Conservation (phyloP, 2,888 invertebrate genomes). For the Ormyrus pomaceus region DNA sequence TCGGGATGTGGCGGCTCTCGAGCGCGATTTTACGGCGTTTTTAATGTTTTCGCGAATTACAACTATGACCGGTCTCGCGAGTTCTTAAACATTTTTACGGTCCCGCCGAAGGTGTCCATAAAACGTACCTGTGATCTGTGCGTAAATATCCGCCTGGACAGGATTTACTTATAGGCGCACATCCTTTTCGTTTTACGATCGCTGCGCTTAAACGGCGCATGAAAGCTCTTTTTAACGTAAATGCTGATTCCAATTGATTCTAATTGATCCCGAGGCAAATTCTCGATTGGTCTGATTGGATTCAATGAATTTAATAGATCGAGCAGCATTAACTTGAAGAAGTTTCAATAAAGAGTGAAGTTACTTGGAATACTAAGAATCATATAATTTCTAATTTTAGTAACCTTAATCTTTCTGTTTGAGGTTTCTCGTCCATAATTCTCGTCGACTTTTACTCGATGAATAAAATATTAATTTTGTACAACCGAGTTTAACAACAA, state of each 20-base stretch:
- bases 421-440: background rate
- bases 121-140: background rate
- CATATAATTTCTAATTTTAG: slow-evolving; percentile 4
- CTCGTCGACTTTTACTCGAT: background rate
- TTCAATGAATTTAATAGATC: slow-evolving; percentile 50
- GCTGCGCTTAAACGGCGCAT: slow-evolving; percentile 5
- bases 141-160: background rate
- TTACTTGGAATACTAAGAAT: background rate
- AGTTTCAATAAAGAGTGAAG: background rate
- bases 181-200: slow-evolving; percentile 26
- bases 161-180: background rate
- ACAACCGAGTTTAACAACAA: too few relatives aligned
- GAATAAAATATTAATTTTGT: too few relatives aligned
- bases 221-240: slow-evolving; percentile 32
- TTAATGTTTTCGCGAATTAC: slow-evolving; percentile 12
- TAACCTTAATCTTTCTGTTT: background rate
- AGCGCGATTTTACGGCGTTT: slow-evolving; percentile 29
- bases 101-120: background rate
- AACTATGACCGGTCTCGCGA: slow-evolving; percentile 31
- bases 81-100: slow-evolving; percentile 29
- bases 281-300: slow-evolving; percentile 44
- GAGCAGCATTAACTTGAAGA: slow-evolving; percentile 2
- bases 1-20: background rate
- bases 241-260: slow-evolving; percentile 45
- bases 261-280: slow-evolving; percentile 53